Evolutionary conservation across 2,888 invertebrate genomes (phyloP).

Genomic region (Spodoptera exigua): DNA sequence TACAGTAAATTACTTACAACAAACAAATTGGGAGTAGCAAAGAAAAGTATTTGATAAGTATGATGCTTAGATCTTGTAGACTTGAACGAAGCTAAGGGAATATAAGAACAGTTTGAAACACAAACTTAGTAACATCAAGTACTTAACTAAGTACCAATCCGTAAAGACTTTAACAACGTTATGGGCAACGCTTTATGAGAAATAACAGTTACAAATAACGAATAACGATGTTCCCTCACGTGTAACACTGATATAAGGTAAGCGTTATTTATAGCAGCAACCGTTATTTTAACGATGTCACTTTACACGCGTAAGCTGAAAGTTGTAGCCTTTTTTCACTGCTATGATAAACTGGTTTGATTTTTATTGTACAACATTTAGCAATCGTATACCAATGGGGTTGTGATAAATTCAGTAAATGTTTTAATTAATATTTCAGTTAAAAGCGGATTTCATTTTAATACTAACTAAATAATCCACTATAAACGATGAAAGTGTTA

Average conservation of each 20-base stretch:
- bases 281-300: conserved; percentile 58
- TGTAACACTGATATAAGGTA: conserved; percentile 57
- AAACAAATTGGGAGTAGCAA: no score
- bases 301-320: conserved; percentile 45
- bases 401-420: not conserved
- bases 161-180: conserved; percentile 12
- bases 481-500: no score
- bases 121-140: no score
- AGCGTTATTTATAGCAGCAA: conserved; percentile 52
- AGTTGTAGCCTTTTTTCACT: conserved; percentile 30
- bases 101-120: no score
- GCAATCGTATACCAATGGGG: no score
- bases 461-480: no score
- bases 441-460: no score
- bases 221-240: conserved; percentile 52
- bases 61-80: no score
- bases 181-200: conserved; percentile 33
- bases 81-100: no score
- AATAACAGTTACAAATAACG: conserved; percentile 55
- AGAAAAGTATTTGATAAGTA: no score
- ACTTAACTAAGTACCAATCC: not conserved
- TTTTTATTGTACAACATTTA: conserved; percentile 7
- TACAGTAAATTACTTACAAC: no score
- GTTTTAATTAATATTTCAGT: no score
- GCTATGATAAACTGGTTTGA: conserved; percentile 8